These are phyloP conservation scores for Sebastiscus albofasciatus DNA, from an alignment of 2,797 vertebrate species.

Conservation along the genomic window DNA sequence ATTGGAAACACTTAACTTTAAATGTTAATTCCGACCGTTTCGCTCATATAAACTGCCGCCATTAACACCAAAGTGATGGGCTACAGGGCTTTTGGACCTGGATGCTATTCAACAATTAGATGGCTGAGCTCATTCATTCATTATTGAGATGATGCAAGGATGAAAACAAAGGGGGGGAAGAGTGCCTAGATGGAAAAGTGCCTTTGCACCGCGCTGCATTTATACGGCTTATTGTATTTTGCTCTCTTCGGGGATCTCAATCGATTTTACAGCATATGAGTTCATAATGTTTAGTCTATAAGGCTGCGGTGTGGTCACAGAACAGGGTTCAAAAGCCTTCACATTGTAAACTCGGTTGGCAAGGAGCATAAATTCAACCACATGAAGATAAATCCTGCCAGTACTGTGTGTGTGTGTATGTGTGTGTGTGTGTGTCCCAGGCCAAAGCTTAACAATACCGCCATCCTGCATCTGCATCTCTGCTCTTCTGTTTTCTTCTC, in stretches of 20 bases:
- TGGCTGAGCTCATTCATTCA: not conserved
- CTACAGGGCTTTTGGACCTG: not conserved
- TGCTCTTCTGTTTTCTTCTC: slow-evolving; percentile 3
- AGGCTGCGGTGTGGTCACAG: slow-evolving; percentile 18
- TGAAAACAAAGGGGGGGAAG: not conserved
- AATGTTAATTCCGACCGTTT: slow-evolving; percentile 2
- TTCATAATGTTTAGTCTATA: slow-evolving; percentile 40
- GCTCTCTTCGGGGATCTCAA: slow-evolving; percentile 33
- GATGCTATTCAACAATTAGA: slow-evolving; percentile 15
- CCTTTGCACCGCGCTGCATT: not conserved
- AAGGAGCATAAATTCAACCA: slow-evolving; percentile 19
- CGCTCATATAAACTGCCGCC: not conserved
- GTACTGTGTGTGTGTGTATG: not conserved
- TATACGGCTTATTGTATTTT: slow-evolving; percentile 20
- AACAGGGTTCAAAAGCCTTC: not conserved
- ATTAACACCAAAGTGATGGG: not conserved
- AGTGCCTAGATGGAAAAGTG: not conserved
- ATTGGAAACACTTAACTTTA: not conserved
- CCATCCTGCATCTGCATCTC: not conserved
- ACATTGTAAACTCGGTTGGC: slow-evolving; percentile 4
- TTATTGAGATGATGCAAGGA: slow-evolving; percentile 11
- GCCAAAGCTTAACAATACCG: not conserved
- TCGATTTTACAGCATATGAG: slow-evolving; percentile 44
- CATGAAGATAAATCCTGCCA: not conserved
- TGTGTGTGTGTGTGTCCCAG: not conserved